Evolutionary conservation across 2,888 invertebrate genomes (phyloP), one percentile per base, ranked within the genome.

Genomic region (Pterostichus madidus): DNA sequence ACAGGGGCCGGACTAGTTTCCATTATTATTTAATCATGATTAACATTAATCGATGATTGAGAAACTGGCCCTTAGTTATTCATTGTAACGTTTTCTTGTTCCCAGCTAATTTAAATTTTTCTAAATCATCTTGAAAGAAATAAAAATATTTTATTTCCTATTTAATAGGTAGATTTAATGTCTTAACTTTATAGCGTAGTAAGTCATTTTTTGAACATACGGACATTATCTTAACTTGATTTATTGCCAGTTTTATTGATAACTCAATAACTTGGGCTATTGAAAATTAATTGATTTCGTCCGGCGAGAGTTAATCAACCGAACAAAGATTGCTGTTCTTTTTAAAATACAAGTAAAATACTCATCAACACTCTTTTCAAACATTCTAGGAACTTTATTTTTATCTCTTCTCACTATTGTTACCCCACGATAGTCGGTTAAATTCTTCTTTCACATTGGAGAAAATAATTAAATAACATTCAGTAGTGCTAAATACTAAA

Each of bases 251-350:
- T 71, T 71, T 71, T 71, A 71, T 71, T 71, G 68, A 71, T 71
- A 71, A 71, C 68, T 71, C 68, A 71, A 71, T 71, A 71, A 71
- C 68, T 71, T 17, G 24, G 44, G 68, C 44, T 44, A 71, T 71
- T 71, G 68, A 71, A 46, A 71, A 71, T 71, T 71, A 71, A 71
- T 71, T 71, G 68, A 44, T 71, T 71, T 71, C 44, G 68, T 71
- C n/a, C 44, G 44, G 10, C 44, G 15, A 44, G 68, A 71, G 15
- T 71, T 71, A 71, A 71, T 71, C 68, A 71, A 71, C 44, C 6
- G 44, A 71, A 71, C 68, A 71, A 71, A 24, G 68, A 71, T 2
- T 44, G 44, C 46, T 15, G 39, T 17, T 44, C 10, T 71, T 71
- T 44, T 71, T 35, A 39, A 44, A 64, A 49, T 49, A 10, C 15